A percentile compares a stretch with the other conserved stretches of the same genome.
phyloP scores from a whole-genome alignment of 2,797 vertebrate genomes.

The Tapirus indicus region DNA sequence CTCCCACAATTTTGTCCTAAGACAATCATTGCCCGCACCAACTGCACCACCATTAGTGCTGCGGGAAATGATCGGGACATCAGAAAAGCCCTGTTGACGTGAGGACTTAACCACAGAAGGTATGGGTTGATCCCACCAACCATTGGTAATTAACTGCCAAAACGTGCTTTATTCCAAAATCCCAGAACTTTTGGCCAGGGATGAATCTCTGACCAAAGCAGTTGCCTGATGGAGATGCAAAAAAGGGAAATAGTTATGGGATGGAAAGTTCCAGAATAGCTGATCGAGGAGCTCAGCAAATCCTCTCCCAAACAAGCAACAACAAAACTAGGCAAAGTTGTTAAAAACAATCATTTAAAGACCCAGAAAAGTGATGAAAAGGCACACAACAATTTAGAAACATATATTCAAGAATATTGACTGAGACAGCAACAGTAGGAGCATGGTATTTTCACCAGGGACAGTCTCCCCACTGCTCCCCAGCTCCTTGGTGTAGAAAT shows the following conservation, averaged over 20 bases:
- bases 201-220: not conserved
- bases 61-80: not conserved
- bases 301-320: not conserved
- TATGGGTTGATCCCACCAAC: not conserved
- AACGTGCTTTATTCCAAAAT: not conserved
- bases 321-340: not conserved
- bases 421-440: not conserved
- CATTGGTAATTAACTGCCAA: not conserved
- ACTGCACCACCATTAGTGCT: not conserved
- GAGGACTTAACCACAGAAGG: not conserved
- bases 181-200: not conserved
- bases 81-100: not conserved
- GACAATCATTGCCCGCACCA: not conserved
- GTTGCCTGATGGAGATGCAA: not conserved
- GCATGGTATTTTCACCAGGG: not conserved
- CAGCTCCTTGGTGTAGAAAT: not conserved
- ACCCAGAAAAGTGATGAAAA: not conserved
- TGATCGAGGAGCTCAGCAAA: not conserved
- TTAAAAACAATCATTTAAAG: not conserved
- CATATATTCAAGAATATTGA: not conserved
- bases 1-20: not conserved
- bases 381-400: not conserved
- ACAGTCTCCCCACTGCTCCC: fast-evolving
- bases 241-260: not conserved
- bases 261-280: not conserved